These are phyloP conservation scores for Drosophila tropicalis DNA, from an alignment of 1,140 invertebrate genomes.

Conservation along the genomic window DNA sequence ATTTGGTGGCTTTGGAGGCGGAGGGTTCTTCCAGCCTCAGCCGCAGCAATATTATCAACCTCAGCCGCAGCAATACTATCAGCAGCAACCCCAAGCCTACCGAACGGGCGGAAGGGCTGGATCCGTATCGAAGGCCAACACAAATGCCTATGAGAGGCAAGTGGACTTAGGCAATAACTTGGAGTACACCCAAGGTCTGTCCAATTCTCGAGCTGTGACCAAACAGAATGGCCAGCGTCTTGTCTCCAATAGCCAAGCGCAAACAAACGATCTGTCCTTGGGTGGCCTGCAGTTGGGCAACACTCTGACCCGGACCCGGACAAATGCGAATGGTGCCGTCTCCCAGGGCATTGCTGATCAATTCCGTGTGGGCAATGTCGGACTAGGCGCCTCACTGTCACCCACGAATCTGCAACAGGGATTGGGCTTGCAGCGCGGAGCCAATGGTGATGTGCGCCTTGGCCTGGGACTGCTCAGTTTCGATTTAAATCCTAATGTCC, in stretches of 20 bases:
- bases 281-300: constrained; percentile 72
- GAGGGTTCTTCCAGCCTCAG: constrained; percentile 42
- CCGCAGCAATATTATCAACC: constrained; percentile 6
- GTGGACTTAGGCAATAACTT: constrained; percentile 69
- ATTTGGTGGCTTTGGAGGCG: constrained; percentile 48
- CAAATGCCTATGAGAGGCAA: constrained; percentile 67
- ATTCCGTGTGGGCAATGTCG: constrained; percentile 67
- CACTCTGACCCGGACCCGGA: constrained; percentile 65
- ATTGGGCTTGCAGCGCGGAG: constrained; percentile 63
- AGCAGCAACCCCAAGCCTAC: constrained; percentile 13
- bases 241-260: constrained; percentile 66
- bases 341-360: constrained; percentile 64
- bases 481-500: constrained; percentile 60
- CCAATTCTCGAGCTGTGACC: constrained; percentile 72
- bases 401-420: constrained; percentile 68
- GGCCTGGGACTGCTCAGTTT: constrained; percentile 67
- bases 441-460: constrained; percentile 62
- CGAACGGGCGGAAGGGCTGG: constrained; percentile 27
- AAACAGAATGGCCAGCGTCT: constrained; percentile 59
- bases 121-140: constrained; percentile 67
- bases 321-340: constrained; percentile 62
- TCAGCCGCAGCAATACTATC: constrained; percentile 6
- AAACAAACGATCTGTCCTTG: constrained; percentile 58
- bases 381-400: constrained; percentile 64
- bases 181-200: constrained; percentile 59